Evolutionary conservation across 2,113 vertebrate species (phyloP), one percentile per base, ranked within the genome.

Genomic region (Coregonus clupeaformis): DNA sequence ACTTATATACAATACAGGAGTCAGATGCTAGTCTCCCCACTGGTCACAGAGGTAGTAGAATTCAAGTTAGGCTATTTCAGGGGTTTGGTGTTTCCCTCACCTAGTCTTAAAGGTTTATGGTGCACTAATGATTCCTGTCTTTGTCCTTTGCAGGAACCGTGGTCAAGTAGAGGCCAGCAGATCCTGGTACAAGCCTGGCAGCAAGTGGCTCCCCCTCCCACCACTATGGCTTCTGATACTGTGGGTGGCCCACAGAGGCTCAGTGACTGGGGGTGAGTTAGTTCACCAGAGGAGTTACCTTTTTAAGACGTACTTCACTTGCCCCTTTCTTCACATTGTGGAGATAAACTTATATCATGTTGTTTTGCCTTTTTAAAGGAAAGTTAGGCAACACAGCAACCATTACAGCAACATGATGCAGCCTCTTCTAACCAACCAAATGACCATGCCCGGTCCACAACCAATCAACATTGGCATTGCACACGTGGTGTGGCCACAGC

Each of bases 401-500:
- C 97, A 95, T 90, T 99, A 96, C 86, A 95, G 80, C 57, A 94
- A 97, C 27, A 2, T 98, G 93, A 93, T 98, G 82, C 94, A 97
- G 42, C 93, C 96, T 79, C 93, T 98, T 63, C 79, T 98, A 90
- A 92, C 96, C 27, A 97, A 94, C 92, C 97, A 97, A 85, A 95
- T 99, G 91, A 55, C 95, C 45, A 87, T 99, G 74, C 97, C 97
- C 7, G 95, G 94, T 68, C 95, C 95, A 80, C 97, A 98, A 89
- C 95, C 96, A 68, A 94, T 99, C 86, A 98, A 95, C 62, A 94
- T 99, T 82, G 97, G 98, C 86, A 95, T 99, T 67, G 96, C 98
- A 82, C 98, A 98, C 2, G 96, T 99, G 13, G 94, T 99, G 77
- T 99, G 98, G 97, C 96, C 97, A 73, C 98, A 98, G 88, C 94